A percentile compares a stretch with the other conserved stretches of the same genome.
phyloP scores from a whole-genome alignment of 2,113 vertebrate species.

The Callospermophilus lateralis region DNA sequence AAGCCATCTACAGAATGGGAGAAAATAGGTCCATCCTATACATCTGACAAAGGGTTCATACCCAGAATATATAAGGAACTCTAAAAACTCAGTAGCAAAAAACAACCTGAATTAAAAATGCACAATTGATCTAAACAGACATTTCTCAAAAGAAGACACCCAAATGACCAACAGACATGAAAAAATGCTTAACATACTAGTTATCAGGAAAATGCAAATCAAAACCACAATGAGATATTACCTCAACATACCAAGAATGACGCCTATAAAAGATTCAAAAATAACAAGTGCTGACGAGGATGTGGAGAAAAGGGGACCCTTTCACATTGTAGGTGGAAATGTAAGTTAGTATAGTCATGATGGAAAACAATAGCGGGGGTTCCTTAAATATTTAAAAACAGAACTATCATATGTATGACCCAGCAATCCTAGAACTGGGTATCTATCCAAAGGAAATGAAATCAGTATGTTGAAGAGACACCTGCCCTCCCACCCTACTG shows the following conservation, averaged over 20 bases:
- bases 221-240: not conserved
- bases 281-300: not conserved
- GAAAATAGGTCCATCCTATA: not conserved
- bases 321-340: not conserved
- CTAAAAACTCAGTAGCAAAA: not conserved
- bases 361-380: not conserved
- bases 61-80: not conserved
- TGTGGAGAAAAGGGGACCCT: not conserved
- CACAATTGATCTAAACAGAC: not conserved
- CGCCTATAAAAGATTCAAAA: not conserved
- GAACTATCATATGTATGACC: not conserved
- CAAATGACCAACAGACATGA: not conserved
- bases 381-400: not conserved
- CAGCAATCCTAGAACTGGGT: not conserved
- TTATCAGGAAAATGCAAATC: not conserved
- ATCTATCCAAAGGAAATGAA: not conserved
- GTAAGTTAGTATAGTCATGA: not conserved
- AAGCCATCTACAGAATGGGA: not conserved
- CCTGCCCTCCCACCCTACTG: not conserved
- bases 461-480: not conserved
- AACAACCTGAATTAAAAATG: not conserved
- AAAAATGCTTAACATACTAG: not conserved
- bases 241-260: not conserved
- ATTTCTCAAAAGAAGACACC: not conserved
- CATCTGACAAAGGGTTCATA: not conserved